Evolutionary conservation across 2,113 vertebrate species (phyloP), one percentile per base, ranked within the genome.

Genomic region (Archocentrus centrarchus): DNA sequence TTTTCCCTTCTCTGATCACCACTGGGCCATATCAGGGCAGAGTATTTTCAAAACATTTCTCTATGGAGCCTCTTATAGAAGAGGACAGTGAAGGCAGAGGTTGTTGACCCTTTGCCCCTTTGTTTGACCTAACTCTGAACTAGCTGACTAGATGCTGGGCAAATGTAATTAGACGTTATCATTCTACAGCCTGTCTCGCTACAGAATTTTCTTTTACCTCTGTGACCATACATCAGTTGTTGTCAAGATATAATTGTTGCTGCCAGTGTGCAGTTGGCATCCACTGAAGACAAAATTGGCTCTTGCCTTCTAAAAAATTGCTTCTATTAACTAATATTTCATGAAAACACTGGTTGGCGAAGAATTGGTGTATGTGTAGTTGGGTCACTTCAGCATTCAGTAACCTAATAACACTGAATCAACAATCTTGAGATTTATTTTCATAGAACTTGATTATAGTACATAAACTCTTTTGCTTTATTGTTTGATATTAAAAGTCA

Each of bases 401-500:
- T 13, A 3, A 55, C 6, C 47, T 37, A 10, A 32, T 44, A 4
- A 27, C 17, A 11, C 18, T 32, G 18, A 73, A 83, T 64, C 17
- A 68, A 24, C 59, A 27, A 58, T 73, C 1, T 0, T 73, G 6
- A 35, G 27, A 18, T 77, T 8, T 1, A 6, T 64, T 75, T 78
- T 64, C 0, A 77, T 6, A 24, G 37, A 79, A 75, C 59, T 35
- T 11, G 5, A 81, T 27, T 76, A 35, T 20, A 78, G 6, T 10
- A 30, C 4, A 6, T 68, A 11, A 59, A 32, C 27, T 13, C 11
- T 14, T n/a, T 81, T 64, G 62, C 30, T 79, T 63, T 61, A 59
- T 63, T 86, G 47, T 76, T 70, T 73, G 37, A 86, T 64, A 88
- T 85, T 68, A 77, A 15, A 66, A 87, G 44, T 62, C 15, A 80